phyloP scores from a whole-genome alignment of 2,113 vertebrate species.

The Amia ocellicauda region DNA sequence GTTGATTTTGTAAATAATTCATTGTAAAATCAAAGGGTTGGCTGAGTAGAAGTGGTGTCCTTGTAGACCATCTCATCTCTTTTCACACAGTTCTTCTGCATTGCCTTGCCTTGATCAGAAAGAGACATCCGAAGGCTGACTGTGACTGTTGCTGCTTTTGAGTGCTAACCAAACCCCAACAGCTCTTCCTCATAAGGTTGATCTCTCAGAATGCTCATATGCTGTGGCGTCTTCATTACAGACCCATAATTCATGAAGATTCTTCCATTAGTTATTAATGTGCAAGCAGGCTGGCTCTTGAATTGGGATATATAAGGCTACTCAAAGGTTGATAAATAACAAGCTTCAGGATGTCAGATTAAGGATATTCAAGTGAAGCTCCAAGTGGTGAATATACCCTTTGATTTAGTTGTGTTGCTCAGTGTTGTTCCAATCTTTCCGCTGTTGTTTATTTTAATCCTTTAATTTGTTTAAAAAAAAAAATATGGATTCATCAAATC shows the following conservation, averaged over 20 bases:
- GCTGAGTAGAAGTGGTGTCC: not conserved
- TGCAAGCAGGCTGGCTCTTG: not conserved
- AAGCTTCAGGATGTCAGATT: constrained; percentile 9
- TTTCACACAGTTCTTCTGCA: not conserved
- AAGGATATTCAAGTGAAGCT: constrained; percentile 18
- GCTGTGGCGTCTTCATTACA: not conserved
- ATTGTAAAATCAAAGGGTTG: not conserved
- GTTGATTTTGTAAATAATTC: too few species aligned
- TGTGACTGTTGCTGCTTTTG: not conserved
- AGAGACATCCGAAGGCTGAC: not conserved
- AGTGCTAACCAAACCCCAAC: not conserved
- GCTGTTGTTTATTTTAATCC: too few species aligned
- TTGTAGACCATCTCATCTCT: too few species aligned
- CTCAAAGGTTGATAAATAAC: constrained; percentile 9
- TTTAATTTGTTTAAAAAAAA: too few species aligned
- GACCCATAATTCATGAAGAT: constrained; percentile 10
- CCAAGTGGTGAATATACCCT: not conserved
- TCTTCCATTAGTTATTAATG: constrained; percentile 13
- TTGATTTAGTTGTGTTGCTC: too few species aligned
- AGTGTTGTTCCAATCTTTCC: too few species aligned
- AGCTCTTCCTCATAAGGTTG: not conserved
- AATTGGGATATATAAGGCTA: not conserved
- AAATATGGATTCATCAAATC: too few species aligned
- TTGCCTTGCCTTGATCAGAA: not conserved
- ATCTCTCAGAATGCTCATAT: not conserved